Evolutionary conservation across 2,797 vertebrate species (phyloP).

Genomic region (Poecile montanus): DNA sequence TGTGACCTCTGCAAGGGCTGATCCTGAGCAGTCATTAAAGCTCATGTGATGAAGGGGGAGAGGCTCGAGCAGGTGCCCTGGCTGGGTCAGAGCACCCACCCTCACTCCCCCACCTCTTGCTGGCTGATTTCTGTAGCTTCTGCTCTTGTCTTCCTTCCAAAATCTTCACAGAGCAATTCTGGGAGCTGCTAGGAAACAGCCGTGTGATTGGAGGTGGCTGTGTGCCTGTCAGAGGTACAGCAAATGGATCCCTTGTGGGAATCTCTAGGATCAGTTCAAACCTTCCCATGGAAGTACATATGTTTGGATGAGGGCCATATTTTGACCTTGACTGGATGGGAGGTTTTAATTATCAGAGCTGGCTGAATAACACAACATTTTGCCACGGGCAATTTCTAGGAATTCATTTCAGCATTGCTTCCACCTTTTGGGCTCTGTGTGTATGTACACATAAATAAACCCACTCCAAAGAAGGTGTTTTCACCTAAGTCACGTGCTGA

Average conservation of each 20-base stretch:
- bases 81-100: neutral
- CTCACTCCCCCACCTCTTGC: neutral
- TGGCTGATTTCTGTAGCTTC: neutral
- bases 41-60: neutral
- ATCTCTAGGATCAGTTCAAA: neutral
- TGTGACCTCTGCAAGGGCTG: neutral
- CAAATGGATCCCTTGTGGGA: neutral
- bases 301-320: neutral
- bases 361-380: slow-evolving; percentile 5
- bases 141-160: neutral
- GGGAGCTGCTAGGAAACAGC: slow-evolving; percentile 16
- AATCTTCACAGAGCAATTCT: neutral
- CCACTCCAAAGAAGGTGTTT: neutral
- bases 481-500: neutral
- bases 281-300: neutral
- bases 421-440: neutral
- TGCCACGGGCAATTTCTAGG: neutral
- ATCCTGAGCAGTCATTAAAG: neutral
- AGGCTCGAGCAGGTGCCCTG: neutral
- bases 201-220: neutral
- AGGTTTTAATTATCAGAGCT: slow-evolving; percentile 42
- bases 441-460: neutral
- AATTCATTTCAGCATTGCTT: slow-evolving; percentile 21
- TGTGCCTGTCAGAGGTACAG: neutral
- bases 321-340: slow-evolving; percentile 30